These are phyloP conservation scores for Takifugu flavidus DNA, from an alignment of 2,113 vertebrate genomes.

Conservation along the genomic window DNA sequence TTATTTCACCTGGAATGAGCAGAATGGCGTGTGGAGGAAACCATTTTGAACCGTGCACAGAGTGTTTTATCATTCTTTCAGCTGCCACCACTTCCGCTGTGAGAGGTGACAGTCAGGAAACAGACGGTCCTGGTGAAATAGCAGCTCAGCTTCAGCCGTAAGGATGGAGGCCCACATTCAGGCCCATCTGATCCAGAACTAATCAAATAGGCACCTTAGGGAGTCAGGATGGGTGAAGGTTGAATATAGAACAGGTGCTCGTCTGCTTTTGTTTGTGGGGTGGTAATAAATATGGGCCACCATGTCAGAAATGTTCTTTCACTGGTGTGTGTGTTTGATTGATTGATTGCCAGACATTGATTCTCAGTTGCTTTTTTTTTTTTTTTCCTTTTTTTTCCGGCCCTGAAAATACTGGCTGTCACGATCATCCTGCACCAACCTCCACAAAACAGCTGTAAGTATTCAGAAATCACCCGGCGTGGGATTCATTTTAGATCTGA, in stretches of 20 bases:
- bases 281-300: too few relatives aligned
- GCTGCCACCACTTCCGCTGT: constrained; percentile 45
- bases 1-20: not conserved
- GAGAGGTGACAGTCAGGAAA: constrained; percentile 18
- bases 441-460: constrained; percentile 91
- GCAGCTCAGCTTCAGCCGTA: not conserved
- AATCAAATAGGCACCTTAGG: too few relatives aligned
- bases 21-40: not conserved
- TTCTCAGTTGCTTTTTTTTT: constrained; percentile 26
- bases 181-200: too few relatives aligned
- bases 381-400: constrained; percentile 13
- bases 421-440: constrained; percentile 54
- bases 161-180: not conserved
- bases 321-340: too few relatives aligned
- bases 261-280: too few relatives aligned
- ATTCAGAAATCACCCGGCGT: constrained; percentile 24
- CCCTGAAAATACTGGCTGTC: constrained; percentile 21
- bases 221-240: too few relatives aligned
- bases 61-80: constrained; percentile 1
- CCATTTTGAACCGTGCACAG: constrained; percentile 1
- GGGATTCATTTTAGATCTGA: too few relatives aligned
- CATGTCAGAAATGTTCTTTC: too few relatives aligned
- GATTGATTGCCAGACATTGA: constrained; percentile 22
- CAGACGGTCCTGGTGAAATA: constrained; percentile 8
- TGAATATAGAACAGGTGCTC: too few relatives aligned